These are phyloP conservation scores for Condylostylus longicornis DNA, from an alignment of 1,140 invertebrate species.

Conservation along the genomic window DNA sequence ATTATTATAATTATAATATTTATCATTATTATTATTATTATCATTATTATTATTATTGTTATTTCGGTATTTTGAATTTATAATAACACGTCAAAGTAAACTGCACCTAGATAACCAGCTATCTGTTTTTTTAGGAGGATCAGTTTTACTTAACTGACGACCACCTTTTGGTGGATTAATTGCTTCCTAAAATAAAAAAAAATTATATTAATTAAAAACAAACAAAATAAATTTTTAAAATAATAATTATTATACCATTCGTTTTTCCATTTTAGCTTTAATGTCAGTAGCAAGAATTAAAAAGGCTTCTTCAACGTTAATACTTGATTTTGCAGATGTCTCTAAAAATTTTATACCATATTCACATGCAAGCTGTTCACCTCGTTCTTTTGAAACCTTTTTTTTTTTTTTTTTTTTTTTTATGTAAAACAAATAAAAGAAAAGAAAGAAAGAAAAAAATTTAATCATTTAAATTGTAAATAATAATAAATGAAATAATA, in stretches of 20 bases:
- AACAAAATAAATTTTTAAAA: conserved; percentile 1
- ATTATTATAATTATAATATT: too few species aligned
- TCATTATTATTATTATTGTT: too few species aligned
- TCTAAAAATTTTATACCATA: conserved; percentile 91
- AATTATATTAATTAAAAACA: too few species aligned
- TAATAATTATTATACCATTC: conserved; percentile 56
- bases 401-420: conserved; percentile 3
- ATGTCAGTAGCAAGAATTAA: conserved; percentile 86
- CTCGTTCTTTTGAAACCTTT: conserved; percentile 49
- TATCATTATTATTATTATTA: too few species aligned
- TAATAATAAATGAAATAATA: not conserved
- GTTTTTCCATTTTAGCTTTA: conserved; percentile 90
- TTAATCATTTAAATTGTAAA: not conserved
- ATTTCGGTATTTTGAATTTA: too few species aligned
- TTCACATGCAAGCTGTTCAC: conserved; percentile 68
- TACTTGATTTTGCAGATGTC: conserved; percentile 80
- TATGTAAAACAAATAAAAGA: too few species aligned
- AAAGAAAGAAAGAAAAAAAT: conserved; percentile 2
- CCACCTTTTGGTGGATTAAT: conserved; percentile 63
- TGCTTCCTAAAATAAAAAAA: conserved; percentile 43
- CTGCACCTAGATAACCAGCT: conserved; percentile 56
- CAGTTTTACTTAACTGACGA: conserved; percentile 48
- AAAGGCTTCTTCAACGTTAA: conserved; percentile 84
- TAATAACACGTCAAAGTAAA: conserved; percentile 50
- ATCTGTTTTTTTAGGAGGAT: conserved; percentile 52